A percentile compares a stretch with the other conserved stretches of the same genome.
Evolutionary conservation across 2,113 vertebrate genomes (phyloP).

Genomic region (Cyphomyrus plagiostoma): DNA sequence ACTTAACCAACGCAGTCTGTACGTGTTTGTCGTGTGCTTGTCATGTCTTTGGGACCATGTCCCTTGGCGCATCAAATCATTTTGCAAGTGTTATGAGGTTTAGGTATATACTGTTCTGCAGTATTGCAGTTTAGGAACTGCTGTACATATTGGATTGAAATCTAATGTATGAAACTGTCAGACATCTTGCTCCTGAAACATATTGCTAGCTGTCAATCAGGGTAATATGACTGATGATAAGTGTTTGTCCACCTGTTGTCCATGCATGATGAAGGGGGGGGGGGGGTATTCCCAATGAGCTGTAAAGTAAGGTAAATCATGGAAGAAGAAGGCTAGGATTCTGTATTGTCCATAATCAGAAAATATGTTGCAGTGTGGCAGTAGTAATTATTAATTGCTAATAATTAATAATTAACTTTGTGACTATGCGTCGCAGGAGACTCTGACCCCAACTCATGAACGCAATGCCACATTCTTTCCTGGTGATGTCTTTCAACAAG

Average conservation of each 20-base stretch:
- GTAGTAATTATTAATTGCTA: background rate
- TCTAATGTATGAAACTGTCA: background rate
- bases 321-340: background rate
- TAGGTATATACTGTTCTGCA: too few species aligned
- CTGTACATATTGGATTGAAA: background rate
- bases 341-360: background rate
- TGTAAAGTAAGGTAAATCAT: background rate
- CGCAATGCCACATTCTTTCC: background rate
- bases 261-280: background rate
- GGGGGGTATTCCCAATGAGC: background rate
- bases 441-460: background rate
- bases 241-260: background rate
- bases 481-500: background rate
- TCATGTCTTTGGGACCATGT: background rate
- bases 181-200: background rate
- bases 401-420: background rate
- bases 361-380: background rate
- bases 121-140: background rate
- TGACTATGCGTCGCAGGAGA: background rate
- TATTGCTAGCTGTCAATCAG: background rate
- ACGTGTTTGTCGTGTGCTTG: background rate
- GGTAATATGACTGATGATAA: background rate
- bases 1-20: background rate
- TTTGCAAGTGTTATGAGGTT: background rate
- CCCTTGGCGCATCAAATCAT: background rate